phyloP scores from a whole-genome alignment of 2,113 vertebrate species.

The Macroglossus sobrinus region DNA sequence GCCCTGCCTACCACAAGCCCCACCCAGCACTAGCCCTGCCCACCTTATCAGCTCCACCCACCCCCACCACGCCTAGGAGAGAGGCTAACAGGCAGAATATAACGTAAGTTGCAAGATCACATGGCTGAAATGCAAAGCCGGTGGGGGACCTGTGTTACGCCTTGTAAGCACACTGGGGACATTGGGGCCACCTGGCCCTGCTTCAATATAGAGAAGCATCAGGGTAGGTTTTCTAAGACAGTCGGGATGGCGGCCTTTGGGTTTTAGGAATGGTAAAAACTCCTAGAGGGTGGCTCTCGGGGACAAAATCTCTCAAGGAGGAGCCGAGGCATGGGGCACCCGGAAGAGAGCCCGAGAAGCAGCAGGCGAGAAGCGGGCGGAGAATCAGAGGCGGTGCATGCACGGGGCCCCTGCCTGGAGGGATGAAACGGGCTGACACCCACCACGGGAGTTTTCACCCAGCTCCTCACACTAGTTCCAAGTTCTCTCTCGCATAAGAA shows the following conservation, averaged over 20 bases:
- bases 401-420: background rate
- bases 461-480: background rate
- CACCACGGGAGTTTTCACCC: background rate
- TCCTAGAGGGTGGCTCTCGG: background rate
- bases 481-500: conserved; percentile 18
- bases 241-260: background rate
- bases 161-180: background rate
- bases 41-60: background rate
- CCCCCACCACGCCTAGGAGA: background rate
- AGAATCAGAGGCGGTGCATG: background rate
- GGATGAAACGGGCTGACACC: background rate
- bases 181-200: background rate
- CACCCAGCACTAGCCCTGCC: no score
- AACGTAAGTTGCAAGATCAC: accelerated
- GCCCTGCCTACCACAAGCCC: no score
- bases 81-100: background rate
- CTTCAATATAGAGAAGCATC: background rate
- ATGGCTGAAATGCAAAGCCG: accelerated
- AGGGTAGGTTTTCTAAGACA: background rate
- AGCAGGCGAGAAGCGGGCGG: background rate
- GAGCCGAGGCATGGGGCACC: background rate
- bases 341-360: background rate
- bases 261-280: background rate
- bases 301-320: conserved; percentile 1
- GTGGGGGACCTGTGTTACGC: accelerated